Base-by-base conservation (phyloP, 2,113 vertebrate species). In the Candoia aspera region DNA sequence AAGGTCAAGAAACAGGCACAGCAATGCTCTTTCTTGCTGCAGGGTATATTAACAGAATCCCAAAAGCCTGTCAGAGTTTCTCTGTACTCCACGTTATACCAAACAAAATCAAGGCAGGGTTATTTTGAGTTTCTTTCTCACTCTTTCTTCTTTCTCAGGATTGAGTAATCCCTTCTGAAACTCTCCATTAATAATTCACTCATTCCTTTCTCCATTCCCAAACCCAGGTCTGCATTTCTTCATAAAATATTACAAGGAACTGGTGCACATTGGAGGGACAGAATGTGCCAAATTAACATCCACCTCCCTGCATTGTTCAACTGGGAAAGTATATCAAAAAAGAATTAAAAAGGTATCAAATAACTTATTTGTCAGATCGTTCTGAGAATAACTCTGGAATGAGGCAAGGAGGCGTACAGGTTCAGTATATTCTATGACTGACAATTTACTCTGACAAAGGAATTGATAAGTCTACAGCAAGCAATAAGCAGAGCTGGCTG, bases 381-480 rank as follows among this genome's bases (percentile, higher is more conserved):
- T 79, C 33, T 79, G 73, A 79, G 37, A 79, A 33, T 79, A 79
- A 21, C 37, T 37, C 12, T 46, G 87, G 64, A 33, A 37, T 88
- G 87, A 62, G 24, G 23, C 10, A 64, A 33, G 0, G 1, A 33
- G 59, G 42, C 37, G 11, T 59, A 62, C 58, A 29, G 4, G 6
- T n/a, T 5, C 0, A 13, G 37, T 29, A 83, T 13, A n/a, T 23
- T 11, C 1, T 84, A 33, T 12, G 2, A 73, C 64, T 73, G 86
- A 79, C 33, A 19, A 46, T 83, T 88, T 83, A 58, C 79, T 55
- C 46, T 23, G 46, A 87, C 49, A 53, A 79, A 92, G 3, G 17
- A 33, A 90, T n/a, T 23, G 17, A 0, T 3, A 0, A 29, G 86
- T 89, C 37, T 17, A 59, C 55, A 49, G 58, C 57, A 0, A 0